Base-by-base conservation (phyloP, 1,140 invertebrate species). In the Probaryconus sp. region DNA sequence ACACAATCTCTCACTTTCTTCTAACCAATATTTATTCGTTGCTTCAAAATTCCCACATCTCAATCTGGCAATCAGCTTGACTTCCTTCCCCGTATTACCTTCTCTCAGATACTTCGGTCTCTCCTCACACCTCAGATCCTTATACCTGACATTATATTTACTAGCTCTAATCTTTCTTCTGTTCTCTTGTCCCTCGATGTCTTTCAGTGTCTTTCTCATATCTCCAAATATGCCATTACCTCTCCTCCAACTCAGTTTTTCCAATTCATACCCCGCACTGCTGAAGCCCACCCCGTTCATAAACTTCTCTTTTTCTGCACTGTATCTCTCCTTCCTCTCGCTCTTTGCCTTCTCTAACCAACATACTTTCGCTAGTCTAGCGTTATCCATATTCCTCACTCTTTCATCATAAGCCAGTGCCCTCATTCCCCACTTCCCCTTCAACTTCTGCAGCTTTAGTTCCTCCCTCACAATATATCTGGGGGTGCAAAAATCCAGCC, bases 331-430 rank as follows among this genome's bases (percentile, higher is more conserved):
- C n/a, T n/a, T n/a, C n/a, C n/a, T n/a, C n/a, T n/a, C n/a, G n/a
- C n/a, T n/a, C n/a, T n/a, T n/a, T n/a, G n/a, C n/a, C n/a, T 17
- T 31, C 38, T 45, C 20, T 2, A 13, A 4, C 37, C 11, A 33
- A 11, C 51, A 56, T 42, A 13, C 5, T 9, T 45, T 45, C 1
- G 10, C 5, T 3, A 58, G 16, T 26, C 24, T 21, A 2, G 30
- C 9, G 2, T 45, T 21, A 5, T 13, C 17, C 18, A 10, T 4
- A 4, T 17, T 20, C 9, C 11, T 30, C 9, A 58, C 31, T 3
- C 31, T 58, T 10, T 58, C 26, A 4, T 58, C 55, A 9, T 14
- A 45, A 16, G n/a, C 43, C 2, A 28, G 2, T 0, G 55, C 55
- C 18, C 55, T 30, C 2, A 1, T 11, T 16, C 21, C 26, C 21